A percentile compares a stretch with the other conserved stretches of the same genome.
Conservation (phyloP, 2,888 invertebrate species). For the Noctuana brunneofusca region DNA sequence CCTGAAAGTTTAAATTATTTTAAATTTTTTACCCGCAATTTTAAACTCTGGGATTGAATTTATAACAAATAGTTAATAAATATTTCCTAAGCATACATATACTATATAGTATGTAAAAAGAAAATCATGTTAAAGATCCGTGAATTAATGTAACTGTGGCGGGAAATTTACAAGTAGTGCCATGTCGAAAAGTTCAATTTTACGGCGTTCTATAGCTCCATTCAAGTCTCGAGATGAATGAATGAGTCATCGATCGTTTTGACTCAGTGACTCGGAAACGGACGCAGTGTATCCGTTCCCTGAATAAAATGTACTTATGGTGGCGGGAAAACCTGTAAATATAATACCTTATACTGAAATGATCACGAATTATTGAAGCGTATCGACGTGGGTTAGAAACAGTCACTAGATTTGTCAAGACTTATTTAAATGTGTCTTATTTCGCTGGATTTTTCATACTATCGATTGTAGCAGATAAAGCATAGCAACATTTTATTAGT, state of each 20-base stretch:
- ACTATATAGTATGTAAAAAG: too few species aligned
- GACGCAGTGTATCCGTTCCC: constrained; percentile 39
- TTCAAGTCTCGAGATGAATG: constrained; percentile 51
- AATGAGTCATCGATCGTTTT: constrained; percentile 49
- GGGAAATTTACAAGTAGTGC: constrained; percentile 21
- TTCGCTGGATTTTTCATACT: not conserved
- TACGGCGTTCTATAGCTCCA: constrained; percentile 42
- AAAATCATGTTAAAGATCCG: not conserved
- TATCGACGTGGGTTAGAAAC: not conserved
- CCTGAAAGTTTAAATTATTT: too few species aligned
- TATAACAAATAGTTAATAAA: too few species aligned
- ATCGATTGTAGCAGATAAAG: not conserved
- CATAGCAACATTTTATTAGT: too few species aligned
- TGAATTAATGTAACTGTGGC: not conserved
- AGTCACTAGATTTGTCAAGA: not conserved
- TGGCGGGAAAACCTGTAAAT: constrained; percentile 39
- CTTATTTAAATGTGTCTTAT: not conserved
- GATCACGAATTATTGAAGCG: not conserved
- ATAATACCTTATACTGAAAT: constrained; percentile 4
- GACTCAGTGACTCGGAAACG: constrained; percentile 51
- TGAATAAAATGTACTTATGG: constrained; percentile 7
- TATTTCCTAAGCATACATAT: too few species aligned
- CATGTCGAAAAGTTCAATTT: constrained; percentile 44
- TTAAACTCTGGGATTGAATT: too few species aligned
- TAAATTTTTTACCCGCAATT: too few species aligned